Evolutionary conservation across 2,113 vertebrate species (phyloP), one percentile per base, ranked within the genome.

Genomic region (Myiopsitta monachus): DNA sequence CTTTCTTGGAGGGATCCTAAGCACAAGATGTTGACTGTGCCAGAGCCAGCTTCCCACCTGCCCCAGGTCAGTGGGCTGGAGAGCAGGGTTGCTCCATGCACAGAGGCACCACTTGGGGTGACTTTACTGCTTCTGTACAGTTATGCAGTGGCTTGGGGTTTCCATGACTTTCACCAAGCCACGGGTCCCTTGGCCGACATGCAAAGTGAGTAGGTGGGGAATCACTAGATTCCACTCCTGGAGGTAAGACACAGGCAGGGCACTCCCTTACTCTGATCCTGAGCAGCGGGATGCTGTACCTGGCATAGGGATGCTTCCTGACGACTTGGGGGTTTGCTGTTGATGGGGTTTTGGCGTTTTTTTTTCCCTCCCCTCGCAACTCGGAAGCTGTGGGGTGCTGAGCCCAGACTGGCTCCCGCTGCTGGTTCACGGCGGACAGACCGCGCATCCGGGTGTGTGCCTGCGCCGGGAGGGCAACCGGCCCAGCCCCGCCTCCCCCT

Each of bases 301-400:
- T 5, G 47, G 12, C 64, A 1, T 19, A 2, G 36, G 33, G 43
- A 5, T 12, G 18, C 18, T 33, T 21, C 4, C 49, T 6, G 3
- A 8, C 24, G 2, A 6, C 15, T 7, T 61, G 2, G 19, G 11
- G 52, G 1, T 22, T 15, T 27, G 90, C 75, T 6, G 18, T 1
- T 1, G 63, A 16, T 36, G 22, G 33, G 21, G 33, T 59, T 59
- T n/a, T n/a, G 46, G 23, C 7, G 31, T 1, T 10, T 1, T 46
- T 1, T 46, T 31, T 5, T 2, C 36, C n/a, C 27, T 17, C 23
- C n/a, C 27, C 31, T 6, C 68, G 52, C 64, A 1, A 7, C 31
- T 0, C 0, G 46, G 59, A 2, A 4, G 1, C 0, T 10, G 23
- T 13, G 9, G 33, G 1, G 6, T 0, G 59, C 84, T 3, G 13